Base-by-base conservation (phyloP, 2,113 vertebrate genomes). In the Plectropomus leopardus region DNA sequence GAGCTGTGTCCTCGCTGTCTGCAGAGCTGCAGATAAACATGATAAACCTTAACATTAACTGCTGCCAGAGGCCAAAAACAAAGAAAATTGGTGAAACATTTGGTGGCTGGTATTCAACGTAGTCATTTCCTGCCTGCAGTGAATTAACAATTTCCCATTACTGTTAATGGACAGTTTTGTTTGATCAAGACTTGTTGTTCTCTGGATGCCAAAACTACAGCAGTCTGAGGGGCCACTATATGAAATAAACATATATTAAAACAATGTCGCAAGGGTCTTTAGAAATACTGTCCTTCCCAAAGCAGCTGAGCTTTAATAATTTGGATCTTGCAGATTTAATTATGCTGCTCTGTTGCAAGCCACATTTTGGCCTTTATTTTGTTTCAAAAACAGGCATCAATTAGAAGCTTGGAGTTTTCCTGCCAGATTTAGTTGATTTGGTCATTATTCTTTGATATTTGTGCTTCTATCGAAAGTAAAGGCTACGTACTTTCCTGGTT, bases 1-100 rank as follows among this genome's bases (percentile, higher is more conserved):
- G 69, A 26, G 45, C 69, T 30, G 40, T 10, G 55, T 67, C 40
- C 11, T 80, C 63, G 2, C 64, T 13, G 54, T 77, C 86, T 74
- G 70, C 72, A 84, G 64, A 75, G 70, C 78, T 53, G 60, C 80
- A 5, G 14, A 82, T 13, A 79, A 71, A 74, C 81, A 65, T 23
- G 36, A 78, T 40, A 45, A 77, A 68, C 57, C 66, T 23, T 36
- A 59, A 83, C 80, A 72, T 58, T 28, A 36, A 85, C 70, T 63
- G 48, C 4, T 70, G 63, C 72, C 58, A 55, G 45, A 67, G 57
- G 51, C 15, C 58, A 48, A 23, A 23, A 17, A 64, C 28, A 34
- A 66, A 47, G 48, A 32, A 48, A 17, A 50, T 26, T 4, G n/a
- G 69, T n/a, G n/a, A n/a, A n/a, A 73, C 57, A 48, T 23, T 23